These are phyloP conservation scores for Deilephila porcellus DNA, from an alignment of 2,888 invertebrate genomes.

Conservation along the genomic window DNA sequence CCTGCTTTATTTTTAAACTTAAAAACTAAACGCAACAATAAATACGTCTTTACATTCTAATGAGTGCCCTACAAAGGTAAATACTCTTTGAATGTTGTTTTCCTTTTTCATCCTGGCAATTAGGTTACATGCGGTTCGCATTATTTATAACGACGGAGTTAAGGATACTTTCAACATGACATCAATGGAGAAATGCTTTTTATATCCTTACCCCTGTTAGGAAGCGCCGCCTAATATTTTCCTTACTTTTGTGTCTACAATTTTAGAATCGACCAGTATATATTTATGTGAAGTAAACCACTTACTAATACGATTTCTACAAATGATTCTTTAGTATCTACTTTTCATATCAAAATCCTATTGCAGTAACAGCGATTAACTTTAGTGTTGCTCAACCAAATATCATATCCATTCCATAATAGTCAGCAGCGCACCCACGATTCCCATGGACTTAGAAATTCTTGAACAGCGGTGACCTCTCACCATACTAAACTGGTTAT, in stretches of 20 bases:
- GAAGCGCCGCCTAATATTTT: not conserved
- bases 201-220: not conserved
- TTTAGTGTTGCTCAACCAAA: too few relatives aligned
- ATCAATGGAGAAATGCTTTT: not conserved
- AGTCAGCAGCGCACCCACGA: too few relatives aligned
- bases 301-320: too few relatives aligned
- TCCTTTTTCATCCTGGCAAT: conserved; percentile 40
- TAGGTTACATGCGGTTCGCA: conserved; percentile 29
- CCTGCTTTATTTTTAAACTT: conserved; percentile 67
- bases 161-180: conserved; percentile 15
- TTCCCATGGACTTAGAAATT: too few relatives aligned
- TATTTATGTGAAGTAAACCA: not conserved
- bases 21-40: conserved; percentile 67
- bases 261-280: not conserved
- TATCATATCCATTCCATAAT: too few relatives aligned
- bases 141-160: conserved; percentile 1
- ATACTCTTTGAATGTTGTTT: conserved; percentile 48
- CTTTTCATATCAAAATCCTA: too few relatives aligned
- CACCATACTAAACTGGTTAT: too few relatives aligned
- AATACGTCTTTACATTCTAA: conserved; percentile 64
- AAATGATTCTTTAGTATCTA: too few relatives aligned
- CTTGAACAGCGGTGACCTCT: too few relatives aligned
- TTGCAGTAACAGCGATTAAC: too few relatives aligned
- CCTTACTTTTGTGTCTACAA: not conserved
- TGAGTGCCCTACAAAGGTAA: conserved; percentile 55